Conservation (phyloP, 2,113 vertebrate genomes). For the Grallaria varia region DNA sequence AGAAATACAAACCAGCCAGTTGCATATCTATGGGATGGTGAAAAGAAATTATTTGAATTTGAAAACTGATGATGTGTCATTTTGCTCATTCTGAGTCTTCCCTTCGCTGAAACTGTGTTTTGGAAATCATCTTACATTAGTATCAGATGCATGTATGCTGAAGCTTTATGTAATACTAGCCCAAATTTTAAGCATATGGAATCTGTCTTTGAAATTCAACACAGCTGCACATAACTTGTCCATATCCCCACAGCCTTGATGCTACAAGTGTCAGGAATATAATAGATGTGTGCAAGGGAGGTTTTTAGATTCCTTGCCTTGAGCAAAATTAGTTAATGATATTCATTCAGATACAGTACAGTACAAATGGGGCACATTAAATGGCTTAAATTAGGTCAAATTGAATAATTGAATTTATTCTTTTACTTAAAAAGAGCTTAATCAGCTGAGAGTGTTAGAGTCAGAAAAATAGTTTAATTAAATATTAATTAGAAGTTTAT, state of each 20-base stretch:
- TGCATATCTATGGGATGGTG: background rate
- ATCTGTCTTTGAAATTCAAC: slow-evolving; percentile 31
- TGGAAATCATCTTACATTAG: background rate
- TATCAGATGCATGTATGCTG: background rate
- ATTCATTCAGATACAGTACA: slow-evolving; percentile 60
- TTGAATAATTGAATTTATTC: slow-evolving; percentile 76
- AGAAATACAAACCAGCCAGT: background rate
- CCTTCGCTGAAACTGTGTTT: background rate
- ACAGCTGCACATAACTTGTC: background rate
- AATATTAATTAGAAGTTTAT: slow-evolving; percentile 71
- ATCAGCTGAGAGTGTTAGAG: slow-evolving; percentile 66
- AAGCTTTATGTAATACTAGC: background rate
- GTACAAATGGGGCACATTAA: slow-evolving; percentile 72
- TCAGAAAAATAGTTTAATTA: slow-evolving; percentile 72
- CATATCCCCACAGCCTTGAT: background rate
- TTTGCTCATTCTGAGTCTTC: background rate
- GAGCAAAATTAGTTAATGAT: slow-evolving; percentile 72
- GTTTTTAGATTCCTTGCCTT: slow-evolving; percentile 61
- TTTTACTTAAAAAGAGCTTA: slow-evolving; percentile 79
- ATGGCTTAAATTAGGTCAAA: slow-evolving; percentile 75
- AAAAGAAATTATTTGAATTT: background rate
- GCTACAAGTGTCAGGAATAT: slow-evolving; percentile 22
- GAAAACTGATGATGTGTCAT: background rate
- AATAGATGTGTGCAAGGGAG: slow-evolving; percentile 37
- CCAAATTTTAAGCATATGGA: background rate